Base-by-base conservation (phyloP, 2,797 vertebrate genomes). In the Pempheris klunzingeri region DNA sequence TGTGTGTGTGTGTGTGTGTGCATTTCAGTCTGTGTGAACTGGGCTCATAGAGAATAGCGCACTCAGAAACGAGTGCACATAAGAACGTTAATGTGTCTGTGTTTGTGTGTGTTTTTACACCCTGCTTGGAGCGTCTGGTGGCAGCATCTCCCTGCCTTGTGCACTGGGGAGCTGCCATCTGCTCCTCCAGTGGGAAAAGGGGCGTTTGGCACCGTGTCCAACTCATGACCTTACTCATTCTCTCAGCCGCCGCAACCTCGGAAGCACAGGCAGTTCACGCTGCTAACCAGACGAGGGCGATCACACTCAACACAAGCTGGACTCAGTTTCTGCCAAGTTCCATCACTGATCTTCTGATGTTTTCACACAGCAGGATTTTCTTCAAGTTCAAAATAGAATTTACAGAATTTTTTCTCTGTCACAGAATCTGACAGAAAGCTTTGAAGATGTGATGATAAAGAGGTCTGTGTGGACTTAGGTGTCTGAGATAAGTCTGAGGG, bases 111-210 rank as follows among this genome's bases (percentile, higher is more conserved):
- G 64, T 75, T 50, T 88, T 75, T 78, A 82, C 85, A 84, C 80
- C 81, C 88, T 75, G 87, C 87, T 74, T 47, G 54, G 88, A 88
- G 87, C 83, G 82, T 92, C 84, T 91, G 90, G 90, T 89, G 85
- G 88, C 66, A 85, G 85, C 74, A 80, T 80, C 86, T 86, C 81
- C 82, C 86, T 77, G 81, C 86, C 74, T 77, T 47, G 87, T 86
- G 84, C 86, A 87, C 86, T 47, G 87, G 86, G 86, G 90, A 87
- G 91, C 77, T 78, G 78, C 91, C 92, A 93, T 92, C 94, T 95
- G 94, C 90, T 92, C 83, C 74, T 84, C 78, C 77, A 88, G 60
- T 71, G 87, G 86, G 78, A 60, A 85, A 86, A 83, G 82, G 84
- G 86, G 67, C 71, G 63, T 88, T 91, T 93, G 92, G 92, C 91